These are phyloP conservation scores for Philonicus albiceps DNA, from an alignment of 2,888 invertebrate genomes.

Conservation along the genomic window DNA sequence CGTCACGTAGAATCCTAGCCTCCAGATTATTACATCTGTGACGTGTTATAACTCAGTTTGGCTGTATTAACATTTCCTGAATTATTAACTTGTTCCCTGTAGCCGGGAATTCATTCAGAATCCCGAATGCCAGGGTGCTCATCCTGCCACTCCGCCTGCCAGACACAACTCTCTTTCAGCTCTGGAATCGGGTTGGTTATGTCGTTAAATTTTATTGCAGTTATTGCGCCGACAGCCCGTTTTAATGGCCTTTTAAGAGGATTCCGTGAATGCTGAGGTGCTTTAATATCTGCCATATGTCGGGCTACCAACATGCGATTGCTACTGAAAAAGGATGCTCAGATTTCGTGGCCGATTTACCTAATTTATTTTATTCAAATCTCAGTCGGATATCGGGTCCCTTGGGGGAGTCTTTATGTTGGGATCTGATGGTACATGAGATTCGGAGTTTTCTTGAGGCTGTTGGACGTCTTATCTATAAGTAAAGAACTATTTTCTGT, in stretches of 20 bases:
- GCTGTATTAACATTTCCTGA: constrained; percentile 38
- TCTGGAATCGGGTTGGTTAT: neutral
- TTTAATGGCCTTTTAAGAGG: neutral
- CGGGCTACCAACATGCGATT: neutral
- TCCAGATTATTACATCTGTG: constrained; percentile 40
- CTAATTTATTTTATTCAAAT: neutral
- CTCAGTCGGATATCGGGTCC: neutral
- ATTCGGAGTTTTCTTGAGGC: neutral
- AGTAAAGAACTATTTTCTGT: too few species aligned
- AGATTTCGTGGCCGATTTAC: neutral
- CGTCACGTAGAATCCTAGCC: constrained; percentile 22
- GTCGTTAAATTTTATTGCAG: constrained; percentile 31
- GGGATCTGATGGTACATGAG: neutral
- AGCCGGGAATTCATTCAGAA: neutral
- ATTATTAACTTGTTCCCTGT: constrained; percentile 31
- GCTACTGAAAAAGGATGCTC: neutral
- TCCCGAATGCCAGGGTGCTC: neutral
- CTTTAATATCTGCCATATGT: neutral
- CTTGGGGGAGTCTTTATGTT: neutral
- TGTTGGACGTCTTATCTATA: too few species aligned
- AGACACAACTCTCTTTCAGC: neutral
- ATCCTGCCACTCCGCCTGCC: neutral
- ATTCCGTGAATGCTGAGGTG: neutral
- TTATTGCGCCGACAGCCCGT: neutral
- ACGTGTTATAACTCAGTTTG: constrained; percentile 40